phyloP scores from a whole-genome alignment of 2,797 vertebrate genomes.

The Myotis daubentonii region DNA sequence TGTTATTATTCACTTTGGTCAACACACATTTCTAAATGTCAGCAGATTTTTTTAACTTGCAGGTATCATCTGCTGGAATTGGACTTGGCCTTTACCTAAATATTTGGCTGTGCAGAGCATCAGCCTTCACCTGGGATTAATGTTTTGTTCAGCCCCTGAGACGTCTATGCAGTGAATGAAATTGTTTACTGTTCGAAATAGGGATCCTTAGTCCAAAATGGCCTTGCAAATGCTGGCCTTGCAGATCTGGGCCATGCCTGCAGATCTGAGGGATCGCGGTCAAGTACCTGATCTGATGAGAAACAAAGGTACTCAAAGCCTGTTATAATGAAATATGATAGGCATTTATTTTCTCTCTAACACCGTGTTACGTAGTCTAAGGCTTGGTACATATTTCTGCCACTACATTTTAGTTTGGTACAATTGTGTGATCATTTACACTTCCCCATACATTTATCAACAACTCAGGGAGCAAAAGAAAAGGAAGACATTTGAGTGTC shows the following conservation, averaged over 20 bases:
- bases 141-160: not conserved
- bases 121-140: not conserved
- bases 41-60: not conserved
- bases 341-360: conserved; percentile 62
- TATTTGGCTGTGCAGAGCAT: not conserved
- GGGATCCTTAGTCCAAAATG: not conserved
- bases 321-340: not conserved
- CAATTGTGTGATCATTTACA: not conserved
- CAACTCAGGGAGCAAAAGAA: not conserved
- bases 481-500: not conserved
- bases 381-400: not conserved
- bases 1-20: not conserved
- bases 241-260: not conserved
- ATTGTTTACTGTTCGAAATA: not conserved
- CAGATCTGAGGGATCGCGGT: conserved; percentile 61
- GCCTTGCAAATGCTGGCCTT: not conserved
- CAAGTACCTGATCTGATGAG: conserved; percentile 37
- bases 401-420: not conserved
- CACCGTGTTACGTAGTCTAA: not conserved
- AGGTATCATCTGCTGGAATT: conserved; percentile 22
- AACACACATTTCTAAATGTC: conserved; percentile 10
- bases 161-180: not conserved
- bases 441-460: not conserved
- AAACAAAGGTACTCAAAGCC: conserved; percentile 22
- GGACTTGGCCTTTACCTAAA: conserved; percentile 12